phyloP scores from a whole-genome alignment of 2,113 vertebrate species.

The Halichoerus grypus region DNA sequence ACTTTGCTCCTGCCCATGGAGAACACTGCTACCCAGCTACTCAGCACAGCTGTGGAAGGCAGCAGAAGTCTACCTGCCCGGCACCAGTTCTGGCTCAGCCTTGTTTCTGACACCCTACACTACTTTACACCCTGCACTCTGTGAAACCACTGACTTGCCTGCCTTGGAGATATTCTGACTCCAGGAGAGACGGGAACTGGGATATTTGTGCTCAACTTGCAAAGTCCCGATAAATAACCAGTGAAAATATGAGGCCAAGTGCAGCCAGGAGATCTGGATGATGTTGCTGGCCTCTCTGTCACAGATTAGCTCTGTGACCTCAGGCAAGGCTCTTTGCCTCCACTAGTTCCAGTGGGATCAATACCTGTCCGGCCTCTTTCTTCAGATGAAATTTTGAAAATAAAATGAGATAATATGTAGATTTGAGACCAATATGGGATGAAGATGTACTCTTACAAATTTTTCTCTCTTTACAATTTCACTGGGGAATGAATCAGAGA shows the following conservation, averaged over 20 bases:
- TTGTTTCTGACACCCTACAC: background rate
- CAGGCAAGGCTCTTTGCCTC: background rate
- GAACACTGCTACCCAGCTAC: background rate
- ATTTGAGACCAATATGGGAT: background rate
- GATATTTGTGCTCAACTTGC: background rate
- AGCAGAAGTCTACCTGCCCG: background rate
- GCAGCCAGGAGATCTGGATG: background rate
- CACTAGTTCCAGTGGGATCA: background rate
- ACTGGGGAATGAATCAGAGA: background rate
- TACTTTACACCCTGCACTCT: background rate
- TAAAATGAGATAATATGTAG: background rate
- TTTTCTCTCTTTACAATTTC: background rate
- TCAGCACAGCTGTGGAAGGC: background rate
- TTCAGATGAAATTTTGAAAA: background rate
- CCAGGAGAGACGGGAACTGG: background rate
- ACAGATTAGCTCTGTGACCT: background rate
- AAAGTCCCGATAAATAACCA: background rate
- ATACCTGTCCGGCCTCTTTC: background rate
- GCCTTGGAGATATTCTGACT: background rate
- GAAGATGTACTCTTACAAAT: background rate
- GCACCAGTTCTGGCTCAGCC: background rate
- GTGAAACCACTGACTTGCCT: too few species aligned
- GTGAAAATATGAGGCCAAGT: background rate
- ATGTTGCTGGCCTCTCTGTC: accelerated
- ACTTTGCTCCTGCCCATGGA: background rate